A percentile compares a stretch with the other conserved stretches of the same genome.
Conservation (phyloP, 2,113 vertebrate genomes). For the Bos javanicus region DNA sequence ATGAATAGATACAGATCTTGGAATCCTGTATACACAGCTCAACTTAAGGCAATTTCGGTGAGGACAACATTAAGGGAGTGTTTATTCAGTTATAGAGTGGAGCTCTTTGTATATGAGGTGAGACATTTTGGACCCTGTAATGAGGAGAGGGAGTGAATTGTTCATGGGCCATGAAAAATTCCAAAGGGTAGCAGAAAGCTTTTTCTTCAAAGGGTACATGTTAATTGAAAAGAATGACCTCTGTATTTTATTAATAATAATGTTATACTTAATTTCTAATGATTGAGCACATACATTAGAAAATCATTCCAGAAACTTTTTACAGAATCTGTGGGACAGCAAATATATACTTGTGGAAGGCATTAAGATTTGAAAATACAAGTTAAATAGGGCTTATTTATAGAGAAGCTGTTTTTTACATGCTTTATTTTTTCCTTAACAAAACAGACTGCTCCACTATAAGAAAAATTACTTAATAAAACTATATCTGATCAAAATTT, state of each 20-base stretch:
- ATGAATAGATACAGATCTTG: neutral
- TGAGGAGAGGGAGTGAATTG: neutral
- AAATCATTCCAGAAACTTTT: neutral
- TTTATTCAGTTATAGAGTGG: neutral
- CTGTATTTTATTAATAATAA: neutral
- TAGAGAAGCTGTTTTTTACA: neutral
- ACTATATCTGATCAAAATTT: neutral
- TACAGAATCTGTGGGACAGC: neutral
- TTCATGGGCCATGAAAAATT: neutral
- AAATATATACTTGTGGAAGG: neutral
- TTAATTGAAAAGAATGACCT: neutral
- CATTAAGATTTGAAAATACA: neutral
- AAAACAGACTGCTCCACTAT: neutral
- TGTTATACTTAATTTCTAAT: neutral
- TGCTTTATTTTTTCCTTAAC: neutral
- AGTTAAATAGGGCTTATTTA: neutral
- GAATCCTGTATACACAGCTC: neutral
- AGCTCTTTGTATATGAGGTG: neutral
- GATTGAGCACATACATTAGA: neutral
- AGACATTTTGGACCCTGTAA: neutral
- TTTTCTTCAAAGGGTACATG: neutral
- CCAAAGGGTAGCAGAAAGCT: neutral
- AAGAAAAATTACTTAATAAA: neutral
- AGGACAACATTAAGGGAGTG: neutral
- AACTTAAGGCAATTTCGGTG: neutral